Evolutionary conservation across 2,113 vertebrate genomes (phyloP), one percentile per base, ranked within the genome.

Genomic region (Todiramphus saurophagus): DNA sequence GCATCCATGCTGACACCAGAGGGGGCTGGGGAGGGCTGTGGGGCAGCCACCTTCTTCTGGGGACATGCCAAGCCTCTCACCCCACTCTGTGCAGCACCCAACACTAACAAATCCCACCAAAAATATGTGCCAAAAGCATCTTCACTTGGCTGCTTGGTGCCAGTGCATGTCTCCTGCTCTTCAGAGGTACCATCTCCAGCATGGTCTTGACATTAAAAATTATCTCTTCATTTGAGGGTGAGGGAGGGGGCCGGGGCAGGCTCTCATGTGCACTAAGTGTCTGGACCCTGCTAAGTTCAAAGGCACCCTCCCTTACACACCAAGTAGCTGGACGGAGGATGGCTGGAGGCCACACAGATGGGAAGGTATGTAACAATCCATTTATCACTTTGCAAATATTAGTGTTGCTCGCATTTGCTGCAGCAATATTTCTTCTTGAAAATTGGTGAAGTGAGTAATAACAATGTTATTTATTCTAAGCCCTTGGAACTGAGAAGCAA

Each of bases 391-490:
- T 95, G 95, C 94, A 95, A 96, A 96, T 93, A 97, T 96, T 96
- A 96, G 90, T 90, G 90, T 93, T 96, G 96, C 88, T 93, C 73
- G 58, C 73, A 89, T 82, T 95, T 96, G 94, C 91, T 90, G 87
- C 77, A 37, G 91, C 94, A 72, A 73, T 97, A 95, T 97, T 97
- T 98, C 97, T 97, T 96, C 89, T 93, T 90, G 91, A 85, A 92
- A 96, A 96, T 97, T 94, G 94, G 55, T 96, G 89, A 96, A 67
- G 85, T 98, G 91, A 97, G 91, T 96, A 97, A 97, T 92, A 98
- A 96, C 89, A 92, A 83, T 79, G 96, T 97, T 96, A 97, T 97
- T 97, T 98, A 97, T 96, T 96, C 88, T 90, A 96, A 97, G 94
- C 96, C 93, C 94, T 97, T 97, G 95, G 89, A 80, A 93, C 85